phyloP scores from a whole-genome alignment of 2,113 vertebrate genomes.

The Orcinus orca region DNA sequence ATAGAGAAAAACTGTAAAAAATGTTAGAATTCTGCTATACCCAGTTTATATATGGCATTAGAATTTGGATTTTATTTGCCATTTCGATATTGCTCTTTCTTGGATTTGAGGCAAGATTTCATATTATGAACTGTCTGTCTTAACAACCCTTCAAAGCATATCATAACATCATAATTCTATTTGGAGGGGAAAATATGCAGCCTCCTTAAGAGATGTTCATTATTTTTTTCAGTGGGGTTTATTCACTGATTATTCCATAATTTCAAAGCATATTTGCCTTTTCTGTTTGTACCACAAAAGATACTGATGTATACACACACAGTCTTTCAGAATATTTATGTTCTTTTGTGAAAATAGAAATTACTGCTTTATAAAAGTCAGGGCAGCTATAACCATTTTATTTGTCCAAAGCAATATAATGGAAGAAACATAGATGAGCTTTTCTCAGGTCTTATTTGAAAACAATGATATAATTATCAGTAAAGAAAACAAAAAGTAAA shows the following conservation, averaged over 20 bases:
- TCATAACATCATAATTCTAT: not conserved
- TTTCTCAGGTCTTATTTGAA: constrained; percentile 4
- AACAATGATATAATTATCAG: not conserved
- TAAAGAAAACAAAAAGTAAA: not conserved
- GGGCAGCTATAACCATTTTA: not conserved
- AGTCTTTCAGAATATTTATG: constrained; percentile 21
- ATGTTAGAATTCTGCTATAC: not conserved
- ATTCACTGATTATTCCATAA: not conserved
- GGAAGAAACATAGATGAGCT: not conserved
- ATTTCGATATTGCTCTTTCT: constrained; percentile 14
- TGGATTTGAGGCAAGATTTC: constrained; percentile 22
- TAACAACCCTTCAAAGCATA: not conserved
- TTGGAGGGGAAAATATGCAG: not conserved
- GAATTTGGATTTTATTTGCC: constrained; percentile 16
- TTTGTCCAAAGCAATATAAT: constrained; percentile 25
- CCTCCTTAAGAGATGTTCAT: not conserved
- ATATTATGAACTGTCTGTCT: not conserved
- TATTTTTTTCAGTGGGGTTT: constrained; percentile 22
- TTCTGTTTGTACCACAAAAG: not conserved
- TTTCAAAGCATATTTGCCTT: constrained; percentile 21
- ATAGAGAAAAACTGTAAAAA: not conserved
- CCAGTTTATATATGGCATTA: not conserved
- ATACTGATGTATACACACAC: not conserved
- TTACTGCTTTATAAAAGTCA: constrained; percentile 23
- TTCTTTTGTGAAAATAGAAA: constrained; percentile 48